Evolutionary conservation across 2,888 invertebrate genomes (phyloP).

Genomic region (Deroplatys truncata): DNA sequence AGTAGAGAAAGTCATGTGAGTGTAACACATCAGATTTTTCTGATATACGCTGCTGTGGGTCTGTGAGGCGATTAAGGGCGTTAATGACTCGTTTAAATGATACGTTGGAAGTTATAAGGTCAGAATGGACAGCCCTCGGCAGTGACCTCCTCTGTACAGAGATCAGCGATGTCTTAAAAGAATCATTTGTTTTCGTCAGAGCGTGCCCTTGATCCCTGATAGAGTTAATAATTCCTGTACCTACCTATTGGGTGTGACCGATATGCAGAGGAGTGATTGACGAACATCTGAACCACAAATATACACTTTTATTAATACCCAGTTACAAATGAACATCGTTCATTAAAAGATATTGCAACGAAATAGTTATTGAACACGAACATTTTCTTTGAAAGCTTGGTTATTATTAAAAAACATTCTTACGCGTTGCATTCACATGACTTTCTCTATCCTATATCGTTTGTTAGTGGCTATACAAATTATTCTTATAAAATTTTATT

Average conservation of each 20-base stretch:
- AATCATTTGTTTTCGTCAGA: background rate
- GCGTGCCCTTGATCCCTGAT: background rate
- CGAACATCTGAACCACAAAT: background rate
- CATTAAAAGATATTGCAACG: too few species aligned
- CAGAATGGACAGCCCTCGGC: background rate
- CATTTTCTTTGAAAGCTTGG: too few species aligned
- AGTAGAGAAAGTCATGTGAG: too few species aligned
- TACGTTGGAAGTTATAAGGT: background rate
- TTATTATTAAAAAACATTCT: too few species aligned
- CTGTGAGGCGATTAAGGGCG: background rate
- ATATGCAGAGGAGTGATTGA: background rate
- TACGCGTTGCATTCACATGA: too few species aligned
- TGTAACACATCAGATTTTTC: too few species aligned
- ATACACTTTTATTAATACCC: background rate
- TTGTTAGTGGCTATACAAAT: too few species aligned
- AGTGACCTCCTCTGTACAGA: background rate
- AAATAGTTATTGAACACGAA: too few species aligned
- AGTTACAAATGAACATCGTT: too few species aligned
- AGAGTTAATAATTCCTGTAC: background rate
- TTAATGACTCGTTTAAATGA: background rate
- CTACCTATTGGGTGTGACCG: background rate
- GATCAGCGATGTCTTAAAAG: background rate
- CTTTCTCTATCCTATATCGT: too few species aligned
- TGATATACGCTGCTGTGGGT: background rate
- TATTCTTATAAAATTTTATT: too few species aligned